Evolutionary conservation across 1,140 invertebrate species (phyloP).

Genomic region (Schlechtendalia chinensis): DNA sequence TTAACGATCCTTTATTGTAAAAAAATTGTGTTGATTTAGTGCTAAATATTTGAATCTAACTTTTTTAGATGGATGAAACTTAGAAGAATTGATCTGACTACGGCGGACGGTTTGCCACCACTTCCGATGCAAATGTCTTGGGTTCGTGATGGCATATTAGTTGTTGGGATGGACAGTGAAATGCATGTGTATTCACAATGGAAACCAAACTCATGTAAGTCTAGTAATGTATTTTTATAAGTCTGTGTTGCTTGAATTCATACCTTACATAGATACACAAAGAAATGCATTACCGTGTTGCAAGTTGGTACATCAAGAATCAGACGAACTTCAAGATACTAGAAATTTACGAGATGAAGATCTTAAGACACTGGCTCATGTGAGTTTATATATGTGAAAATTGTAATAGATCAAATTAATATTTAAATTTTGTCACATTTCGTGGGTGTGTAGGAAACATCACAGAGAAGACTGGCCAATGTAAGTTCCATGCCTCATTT

Average conservation of each 20-base stretch:
- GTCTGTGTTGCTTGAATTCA: conserved; percentile 4
- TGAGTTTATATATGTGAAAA: conserved; percentile 35
- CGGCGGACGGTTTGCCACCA: conserved; percentile 92
- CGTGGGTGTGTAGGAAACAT: conserved; percentile 61
- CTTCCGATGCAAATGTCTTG: conserved; percentile 97
- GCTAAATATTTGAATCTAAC: conserved; percentile 9
- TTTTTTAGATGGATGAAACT: conserved; percentile 84
- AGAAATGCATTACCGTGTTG: conserved; percentile 47
- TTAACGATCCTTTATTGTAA: too few relatives aligned
- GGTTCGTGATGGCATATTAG: conserved; percentile 95
- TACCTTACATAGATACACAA: conserved; percentile 50
- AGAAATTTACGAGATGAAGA: conserved; percentile 78
- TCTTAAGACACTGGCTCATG: conserved; percentile 66
- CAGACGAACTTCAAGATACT: conserved; percentile 69
- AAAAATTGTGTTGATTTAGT: background rate
- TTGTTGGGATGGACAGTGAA: conserved; percentile 99
- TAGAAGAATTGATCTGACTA: conserved; percentile 83
- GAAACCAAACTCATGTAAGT: conserved; percentile 67
- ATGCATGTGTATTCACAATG: conserved; percentile 99
- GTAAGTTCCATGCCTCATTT: conserved; percentile 76
- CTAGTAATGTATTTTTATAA: background rate
- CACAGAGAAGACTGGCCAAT: conserved; percentile 66
- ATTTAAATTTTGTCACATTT: conserved; percentile 26
- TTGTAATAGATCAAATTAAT: conserved; percentile 3
- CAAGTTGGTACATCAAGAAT: conserved; percentile 57